Evolutionary conservation across 2,888 invertebrate genomes (phyloP), one percentile per base, ranked within the genome.

Genomic region (Synanthedon tipuliformis): DNA sequence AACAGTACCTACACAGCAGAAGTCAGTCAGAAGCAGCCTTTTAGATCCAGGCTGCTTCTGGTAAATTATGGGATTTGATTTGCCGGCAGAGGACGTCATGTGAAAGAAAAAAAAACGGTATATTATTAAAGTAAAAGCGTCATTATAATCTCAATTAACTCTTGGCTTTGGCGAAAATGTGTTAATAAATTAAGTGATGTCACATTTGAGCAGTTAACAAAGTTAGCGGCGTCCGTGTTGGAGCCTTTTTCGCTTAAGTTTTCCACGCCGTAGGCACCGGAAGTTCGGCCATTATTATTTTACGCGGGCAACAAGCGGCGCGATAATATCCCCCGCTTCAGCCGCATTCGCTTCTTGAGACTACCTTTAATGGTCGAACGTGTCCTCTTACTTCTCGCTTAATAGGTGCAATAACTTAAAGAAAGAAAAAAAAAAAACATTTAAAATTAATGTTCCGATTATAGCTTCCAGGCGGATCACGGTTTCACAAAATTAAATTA

Each of bases 231-330:
- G 71, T 71, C 65, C 69, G 76, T 78, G 77, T 68, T 75, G 75
- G 85, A 86, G 84, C 78, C 75, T 82, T 84, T 84, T 84, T 84
- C 81, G 79, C 75, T 71, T 71, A 83, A 84, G 79, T 85, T 86
- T 85, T 80, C 84, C 81, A 69, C 83, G 84, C 82, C 81, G 75
- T 74, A 84, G 88, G 88, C 89, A 84, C 87, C 88, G 84, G 89
- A 88, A 88, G 85, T 88, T 88, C 79, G 77, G 73, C 84, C 87
- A 88, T 88, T 88, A 88, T 88, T 87, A 88, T 88, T 88, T 88
- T 86, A 88, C 86, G 88, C 88, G 85, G 84, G 79, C 81, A 84
- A 87, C 88, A 88, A 88, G 87, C 88, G 84, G 87, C 74, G 88
- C 87, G 88, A 88, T 88, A 88, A 88, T 88, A 87, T 83, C 78